Evolutionary conservation across 2,888 invertebrate genomes (phyloP).

Genomic region (Rhamphomyia laevipes): DNA sequence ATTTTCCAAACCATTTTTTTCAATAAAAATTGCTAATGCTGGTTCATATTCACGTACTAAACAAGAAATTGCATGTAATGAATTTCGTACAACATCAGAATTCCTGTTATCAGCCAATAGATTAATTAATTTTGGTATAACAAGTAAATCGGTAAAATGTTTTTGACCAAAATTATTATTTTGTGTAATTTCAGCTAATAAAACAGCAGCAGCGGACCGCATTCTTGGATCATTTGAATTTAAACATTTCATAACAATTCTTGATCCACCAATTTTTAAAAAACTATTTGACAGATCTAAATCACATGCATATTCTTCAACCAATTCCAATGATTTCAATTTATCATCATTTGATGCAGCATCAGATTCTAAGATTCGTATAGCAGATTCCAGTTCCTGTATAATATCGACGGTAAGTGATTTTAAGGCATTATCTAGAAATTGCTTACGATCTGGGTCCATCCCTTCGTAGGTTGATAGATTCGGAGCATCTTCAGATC

Average conservation of each 20-base stretch:
- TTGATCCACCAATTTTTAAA: slow-evolving; percentile 71
- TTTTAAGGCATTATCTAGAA: slow-evolving; percentile 58
- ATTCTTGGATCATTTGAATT: slow-evolving; percentile 49
- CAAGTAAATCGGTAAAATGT: slow-evolving; percentile 50
- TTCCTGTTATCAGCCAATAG: slow-evolving; percentile 42
- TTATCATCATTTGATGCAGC: slow-evolving; percentile 43
- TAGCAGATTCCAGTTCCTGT: slow-evolving; percentile 50
- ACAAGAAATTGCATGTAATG: slow-evolving; percentile 71
- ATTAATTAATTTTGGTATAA: slow-evolving; percentile 50
- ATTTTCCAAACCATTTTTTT: slow-evolving; percentile 52
- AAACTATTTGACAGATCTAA: slow-evolving; percentile 77
- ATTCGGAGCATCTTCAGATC: slow-evolving; percentile 45
- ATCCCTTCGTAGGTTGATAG: slow-evolving; percentile 42
- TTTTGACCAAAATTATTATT: slow-evolving; percentile 77
- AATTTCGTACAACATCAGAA: slow-evolving; percentile 49
- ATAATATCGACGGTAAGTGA: slow-evolving; percentile 59
- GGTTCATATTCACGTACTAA: slow-evolving; percentile 50
- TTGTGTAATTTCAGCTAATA: slow-evolving; percentile 70
- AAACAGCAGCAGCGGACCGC: slow-evolving; percentile 49
- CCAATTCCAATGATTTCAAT: slow-evolving; percentile 51
- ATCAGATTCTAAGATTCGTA: slow-evolving; percentile 45
- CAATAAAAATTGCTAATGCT: slow-evolving; percentile 48
- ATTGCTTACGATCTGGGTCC: slow-evolving; percentile 40
- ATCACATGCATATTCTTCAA: slow-evolving; percentile 58
- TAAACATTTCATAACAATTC: slow-evolving; percentile 56